Percentiles rank a stretch among this genome's conserved stretches.
Evolutionary conservation across 2,888 invertebrate genomes (phyloP).

Genomic region (Amphimallon solstitiale): DNA sequence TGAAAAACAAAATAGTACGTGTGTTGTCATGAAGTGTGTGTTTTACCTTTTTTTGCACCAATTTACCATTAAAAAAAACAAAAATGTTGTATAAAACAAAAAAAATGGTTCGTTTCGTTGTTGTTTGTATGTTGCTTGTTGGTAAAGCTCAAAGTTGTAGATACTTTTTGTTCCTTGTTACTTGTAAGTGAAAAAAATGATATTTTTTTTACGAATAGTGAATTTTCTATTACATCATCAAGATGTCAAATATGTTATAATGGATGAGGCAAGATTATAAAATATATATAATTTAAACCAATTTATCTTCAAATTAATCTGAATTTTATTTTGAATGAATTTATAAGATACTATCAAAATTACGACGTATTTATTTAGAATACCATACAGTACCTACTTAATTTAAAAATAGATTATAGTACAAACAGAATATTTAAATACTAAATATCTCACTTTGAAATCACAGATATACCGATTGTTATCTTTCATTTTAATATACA

Average conservation of each 20-base stretch:
- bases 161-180: background rate
- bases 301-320: too few species aligned
- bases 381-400: too few species aligned
- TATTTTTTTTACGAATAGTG: background rate
- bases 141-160: background rate
- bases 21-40: background rate
- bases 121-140: background rate
- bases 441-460: too few species aligned
- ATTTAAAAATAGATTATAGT: too few species aligned
- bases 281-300: background rate
- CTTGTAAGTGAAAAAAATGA: background rate
- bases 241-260: background rate
- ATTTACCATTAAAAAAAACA: background rate
- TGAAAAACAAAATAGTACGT: background rate
- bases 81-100: background rate
- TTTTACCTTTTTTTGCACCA: background rate
- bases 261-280: background rate
- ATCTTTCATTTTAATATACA: too few species aligned
- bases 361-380: too few species aligned
- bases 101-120: background rate
- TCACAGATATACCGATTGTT: too few species aligned
- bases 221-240: background rate
- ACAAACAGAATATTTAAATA: too few species aligned
- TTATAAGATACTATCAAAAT: too few species aligned
- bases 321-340: too few species aligned